phyloP scores from a whole-genome alignment of 2,113 vertebrate genomes.

The Phoenicopterus ruber region DNA sequence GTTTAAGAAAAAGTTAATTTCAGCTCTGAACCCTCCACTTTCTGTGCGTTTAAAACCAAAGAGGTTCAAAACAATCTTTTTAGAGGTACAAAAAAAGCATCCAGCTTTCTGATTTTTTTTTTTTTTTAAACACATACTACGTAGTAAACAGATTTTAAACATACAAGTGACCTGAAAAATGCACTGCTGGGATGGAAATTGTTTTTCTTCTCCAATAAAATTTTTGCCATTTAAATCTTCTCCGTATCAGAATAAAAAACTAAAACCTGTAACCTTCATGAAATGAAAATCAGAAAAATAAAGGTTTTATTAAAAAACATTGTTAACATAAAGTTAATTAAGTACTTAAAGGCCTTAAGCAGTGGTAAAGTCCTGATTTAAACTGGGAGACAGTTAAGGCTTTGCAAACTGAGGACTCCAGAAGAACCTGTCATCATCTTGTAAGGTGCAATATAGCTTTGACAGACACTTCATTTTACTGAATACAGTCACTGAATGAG shows the following conservation, averaged over 20 bases:
- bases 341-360: neutral
- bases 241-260: neutral
- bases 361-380: neutral
- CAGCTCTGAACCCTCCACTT: neutral
- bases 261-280: neutral
- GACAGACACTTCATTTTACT: neutral
- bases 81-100: neutral
- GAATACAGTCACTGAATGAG: neutral
- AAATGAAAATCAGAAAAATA: neutral
- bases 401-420: neutral
- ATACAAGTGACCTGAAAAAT: neutral
- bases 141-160: neutral
- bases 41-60: neutral
- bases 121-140: neutral
- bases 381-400: neutral
- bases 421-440: neutral
- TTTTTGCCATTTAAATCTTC: neutral
- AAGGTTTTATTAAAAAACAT: neutral
- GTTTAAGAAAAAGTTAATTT: neutral
- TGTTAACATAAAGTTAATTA: constrained; percentile 1
- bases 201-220: neutral
- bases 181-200: neutral
- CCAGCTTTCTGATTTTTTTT: neutral
- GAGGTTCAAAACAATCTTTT: neutral
- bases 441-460: neutral